Evolutionary conservation across 2,113 vertebrate species (phyloP).

Genomic region (Turdus rufiventris): DNA sequence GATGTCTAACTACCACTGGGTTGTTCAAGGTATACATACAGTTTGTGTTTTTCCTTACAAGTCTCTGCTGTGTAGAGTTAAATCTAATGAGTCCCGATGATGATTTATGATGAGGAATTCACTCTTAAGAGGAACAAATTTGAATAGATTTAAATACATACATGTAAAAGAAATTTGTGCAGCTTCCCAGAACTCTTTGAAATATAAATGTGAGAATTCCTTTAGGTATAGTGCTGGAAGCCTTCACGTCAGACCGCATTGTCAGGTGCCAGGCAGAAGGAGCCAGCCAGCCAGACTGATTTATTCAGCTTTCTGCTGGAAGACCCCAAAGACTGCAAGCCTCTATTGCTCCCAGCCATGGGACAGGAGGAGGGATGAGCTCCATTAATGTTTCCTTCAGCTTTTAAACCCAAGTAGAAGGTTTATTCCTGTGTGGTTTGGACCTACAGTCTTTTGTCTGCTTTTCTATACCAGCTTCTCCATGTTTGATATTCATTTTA

Average conservation of each 20-base stretch:
- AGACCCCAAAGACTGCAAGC: background rate
- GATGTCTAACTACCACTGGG: background rate
- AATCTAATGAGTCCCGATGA: background rate
- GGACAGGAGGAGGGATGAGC: background rate
- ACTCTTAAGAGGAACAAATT: constrained; percentile 27
- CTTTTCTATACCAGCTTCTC: background rate
- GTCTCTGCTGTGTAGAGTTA: background rate
- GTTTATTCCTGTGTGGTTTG: background rate
- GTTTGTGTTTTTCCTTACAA: background rate
- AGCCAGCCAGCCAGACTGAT: background rate
- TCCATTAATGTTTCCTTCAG: background rate
- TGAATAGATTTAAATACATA: constrained; percentile 43
- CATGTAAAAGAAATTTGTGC: background rate
- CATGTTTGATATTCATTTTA: background rate
- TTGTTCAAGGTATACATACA: background rate
- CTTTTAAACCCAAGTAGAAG: background rate
- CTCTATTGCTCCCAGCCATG: fast-evolving
- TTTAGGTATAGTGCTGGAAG: constrained; percentile 9
- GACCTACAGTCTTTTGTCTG: background rate
- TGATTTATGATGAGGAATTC: background rate
- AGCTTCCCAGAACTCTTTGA: background rate
- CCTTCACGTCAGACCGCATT: background rate
- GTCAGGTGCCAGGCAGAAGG: constrained; percentile 15
- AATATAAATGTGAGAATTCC: constrained; percentile 44
- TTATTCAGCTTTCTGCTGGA: background rate